Base-by-base conservation (phyloP, 2,888 invertebrate species). In the Caenorhabditis sp. region DNA sequence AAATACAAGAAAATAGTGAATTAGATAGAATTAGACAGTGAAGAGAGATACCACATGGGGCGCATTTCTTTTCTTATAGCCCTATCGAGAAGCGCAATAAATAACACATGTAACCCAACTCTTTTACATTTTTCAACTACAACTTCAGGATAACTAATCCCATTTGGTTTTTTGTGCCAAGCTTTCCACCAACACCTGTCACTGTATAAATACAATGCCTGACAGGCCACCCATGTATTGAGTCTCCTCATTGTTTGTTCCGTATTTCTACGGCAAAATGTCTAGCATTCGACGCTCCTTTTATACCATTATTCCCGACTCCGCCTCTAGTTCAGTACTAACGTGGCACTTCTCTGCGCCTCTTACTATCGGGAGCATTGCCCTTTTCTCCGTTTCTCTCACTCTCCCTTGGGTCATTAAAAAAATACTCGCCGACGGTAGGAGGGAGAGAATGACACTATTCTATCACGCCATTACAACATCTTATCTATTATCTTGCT, bases 201-300 rank as follows among this genome's bases (percentile, higher is more conserved):
- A 43, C 43, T 43, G 31, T 10, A 31, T 31, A 31, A 31, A 31
- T 31, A 31, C 31, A 31, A 31, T 31, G 31, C 10, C 10, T 43
- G 43, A 43, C 43, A 10, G 17, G 43, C 43, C 43, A 31, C 31
- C 31, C 31, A 31, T 31, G 31, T 31, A 31, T 31, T 10, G 8
- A 19, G 51, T 37, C 36, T 61, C 31, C 43, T 27, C 37, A 23
- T 37, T 36, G 62, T 55, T 72, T 73, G 66, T 71, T 76, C 80
- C 77, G 77, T 80, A 77, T 80, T 76, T 62, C 80, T 80, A 78
- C 80, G 80, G 80, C 80, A 73, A 69, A 17, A 27, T 58, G 64
- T 62, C 50, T 53, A 63, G 58, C 69, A 26, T 37, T 14, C 23
- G 17, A 36, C 27, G n/a, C 37, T 58, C n/a, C 70, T 65, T 71